A percentile compares a stretch with the other conserved stretches of the same genome.
These are phyloP conservation scores for Lamellibrachia columna DNA, from an alignment of 2,888 invertebrate genomes.

Conservation along the genomic window DNA sequence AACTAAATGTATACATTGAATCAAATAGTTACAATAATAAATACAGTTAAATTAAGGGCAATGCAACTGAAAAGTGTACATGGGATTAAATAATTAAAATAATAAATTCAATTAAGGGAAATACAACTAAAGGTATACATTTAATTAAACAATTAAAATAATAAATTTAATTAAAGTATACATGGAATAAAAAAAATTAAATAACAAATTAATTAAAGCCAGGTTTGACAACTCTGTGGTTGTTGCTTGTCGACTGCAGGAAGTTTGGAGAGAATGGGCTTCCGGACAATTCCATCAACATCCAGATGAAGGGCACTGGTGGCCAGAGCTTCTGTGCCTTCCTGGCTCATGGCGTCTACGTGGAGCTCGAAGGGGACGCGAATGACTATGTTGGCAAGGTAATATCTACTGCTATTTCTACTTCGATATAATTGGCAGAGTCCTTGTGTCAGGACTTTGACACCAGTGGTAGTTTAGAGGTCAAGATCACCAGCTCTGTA, in stretches of 20 bases:
- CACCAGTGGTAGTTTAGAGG: too few species aligned
- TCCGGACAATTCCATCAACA: constrained; percentile 73
- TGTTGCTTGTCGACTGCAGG: constrained; percentile 68
- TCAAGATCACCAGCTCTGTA: too few species aligned
- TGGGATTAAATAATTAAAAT: too few species aligned
- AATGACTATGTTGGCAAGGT: constrained; percentile 97
- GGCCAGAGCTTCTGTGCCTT: constrained; percentile 99
- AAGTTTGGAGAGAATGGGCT: constrained; percentile 88
- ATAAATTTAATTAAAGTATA: too few species aligned
- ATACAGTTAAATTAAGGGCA: too few species aligned
- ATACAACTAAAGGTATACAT: too few species aligned
- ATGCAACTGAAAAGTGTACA: too few species aligned
- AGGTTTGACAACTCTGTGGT: background rate
- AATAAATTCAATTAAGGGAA: too few species aligned
- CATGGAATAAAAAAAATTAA: background rate
- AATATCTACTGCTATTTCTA: constrained; percentile 21
- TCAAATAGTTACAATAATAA: too few species aligned
- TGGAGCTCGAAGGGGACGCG: constrained; percentile 93
- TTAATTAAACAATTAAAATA: too few species aligned
- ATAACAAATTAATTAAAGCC: background rate
- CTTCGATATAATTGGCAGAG: background rate
- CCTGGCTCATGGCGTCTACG: constrained; percentile 86
- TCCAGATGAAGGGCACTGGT: constrained; percentile 88
- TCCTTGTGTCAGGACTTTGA: too few species aligned
- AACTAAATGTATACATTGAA: too few species aligned